Evolutionary conservation across 2,113 vertebrate genomes (phyloP).

Genomic region (Actenoides lindsayi): DNA sequence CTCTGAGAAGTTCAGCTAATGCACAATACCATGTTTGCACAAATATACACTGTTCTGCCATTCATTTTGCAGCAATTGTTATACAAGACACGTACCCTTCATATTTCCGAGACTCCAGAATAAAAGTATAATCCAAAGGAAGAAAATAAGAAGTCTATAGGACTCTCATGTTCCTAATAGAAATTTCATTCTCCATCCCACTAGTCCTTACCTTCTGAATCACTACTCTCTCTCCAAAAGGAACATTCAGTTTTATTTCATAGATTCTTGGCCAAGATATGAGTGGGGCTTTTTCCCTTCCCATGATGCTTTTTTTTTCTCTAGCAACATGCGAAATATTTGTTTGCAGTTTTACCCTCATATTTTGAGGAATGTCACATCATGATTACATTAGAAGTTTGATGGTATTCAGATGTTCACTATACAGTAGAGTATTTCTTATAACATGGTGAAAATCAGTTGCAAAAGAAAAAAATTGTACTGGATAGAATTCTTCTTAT

Average conservation of each 20-base stretch:
- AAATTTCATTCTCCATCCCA: not conserved
- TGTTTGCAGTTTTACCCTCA: not conserved
- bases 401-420: not conserved
- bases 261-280: not conserved
- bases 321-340: not conserved
- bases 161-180: not conserved
- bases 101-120: not conserved
- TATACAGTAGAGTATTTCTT: not conserved
- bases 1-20: not conserved
- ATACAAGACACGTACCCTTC: not conserved
- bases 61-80: not conserved
- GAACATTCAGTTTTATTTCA: not conserved
- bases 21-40: not conserved
- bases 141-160: not conserved
- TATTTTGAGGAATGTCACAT: not conserved
- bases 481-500: not conserved
- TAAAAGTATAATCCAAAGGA: not conserved
- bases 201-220: not conserved
- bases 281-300: not conserved
- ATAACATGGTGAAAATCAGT: not conserved
- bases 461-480: not conserved
- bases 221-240: not conserved
- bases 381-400: not conserved
- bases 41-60: not conserved
- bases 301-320: not conserved